Conservation (phyloP, 2,797 vertebrate genomes). For the Enteromius mattozi region DNA sequence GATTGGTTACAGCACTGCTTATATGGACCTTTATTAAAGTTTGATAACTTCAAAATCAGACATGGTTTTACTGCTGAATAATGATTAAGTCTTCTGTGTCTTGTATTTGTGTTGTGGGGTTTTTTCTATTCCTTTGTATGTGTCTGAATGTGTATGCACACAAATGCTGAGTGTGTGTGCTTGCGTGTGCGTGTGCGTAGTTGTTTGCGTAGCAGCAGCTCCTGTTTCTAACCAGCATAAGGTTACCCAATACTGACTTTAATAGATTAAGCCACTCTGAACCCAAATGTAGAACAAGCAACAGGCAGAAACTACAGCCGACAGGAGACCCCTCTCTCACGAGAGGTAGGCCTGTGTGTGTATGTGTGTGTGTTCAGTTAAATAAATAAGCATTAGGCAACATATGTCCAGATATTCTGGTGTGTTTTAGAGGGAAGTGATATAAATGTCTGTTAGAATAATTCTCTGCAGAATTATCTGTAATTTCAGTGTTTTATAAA, state of each 20-base stretch:
- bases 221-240: constrained; percentile 78
- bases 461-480: neutral
- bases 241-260: constrained; percentile 74
- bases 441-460: neutral
- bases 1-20: neutral
- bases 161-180: constrained; percentile 45
- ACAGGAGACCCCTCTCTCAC: constrained; percentile 46
- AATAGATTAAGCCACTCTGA: constrained; percentile 71
- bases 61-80: neutral
- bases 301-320: constrained; percentile 39
- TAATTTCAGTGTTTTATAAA: neutral
- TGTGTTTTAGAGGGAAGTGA: neutral
- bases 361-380: constrained; percentile 17
- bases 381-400: constrained; percentile 17
- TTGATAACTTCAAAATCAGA: neutral
- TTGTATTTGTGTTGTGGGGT: neutral
- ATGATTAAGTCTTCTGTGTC: neutral
- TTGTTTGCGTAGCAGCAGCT: constrained; percentile 66
- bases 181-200: constrained; percentile 25
- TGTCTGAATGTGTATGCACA: neutral
- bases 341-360: constrained; percentile 48
- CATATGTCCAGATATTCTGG: constrained; percentile 17
- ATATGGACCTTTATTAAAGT: constrained; percentile 11
- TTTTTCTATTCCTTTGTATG: neutral
- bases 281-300: constrained; percentile 64